Evolutionary conservation across 2,888 invertebrate species (phyloP).

Genomic region (Mallateleia sp.): DNA sequence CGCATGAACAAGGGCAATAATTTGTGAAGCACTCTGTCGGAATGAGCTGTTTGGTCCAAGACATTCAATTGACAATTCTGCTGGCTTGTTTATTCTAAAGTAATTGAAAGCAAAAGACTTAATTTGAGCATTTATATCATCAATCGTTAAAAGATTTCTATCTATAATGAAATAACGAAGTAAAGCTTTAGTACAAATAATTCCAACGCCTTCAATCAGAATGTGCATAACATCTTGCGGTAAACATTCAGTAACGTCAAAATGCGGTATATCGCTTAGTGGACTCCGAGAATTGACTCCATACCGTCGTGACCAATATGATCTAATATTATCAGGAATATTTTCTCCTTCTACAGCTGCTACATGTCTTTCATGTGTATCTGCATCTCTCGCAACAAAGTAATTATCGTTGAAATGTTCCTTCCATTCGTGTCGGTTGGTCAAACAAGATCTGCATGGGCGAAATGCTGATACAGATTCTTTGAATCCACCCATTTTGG

Average conservation of each 20-base stretch:
- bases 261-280: background rate
- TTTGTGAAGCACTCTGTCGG: conserved; percentile 67
- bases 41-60: conserved; percentile 37
- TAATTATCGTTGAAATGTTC: background rate
- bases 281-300: conserved; percentile 9
- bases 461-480: conserved; percentile 73
- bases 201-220: conserved; percentile 10
- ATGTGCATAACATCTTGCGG: conserved; percentile 23
- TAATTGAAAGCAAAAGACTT: conserved; percentile 59
- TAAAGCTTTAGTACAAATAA: background rate
- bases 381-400: background rate
- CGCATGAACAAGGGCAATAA: conserved; percentile 25
- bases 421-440: conserved; percentile 1
- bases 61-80: conserved; percentile 30
- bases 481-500: conserved; percentile 75
- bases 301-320: conserved; percentile 17
- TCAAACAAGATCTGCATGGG: conserved; percentile 69
- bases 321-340: background rate
- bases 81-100: conserved; percentile 70
- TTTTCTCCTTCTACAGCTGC: background rate
- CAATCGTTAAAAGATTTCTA: conserved; percentile 49
- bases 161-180: conserved; percentile 56
- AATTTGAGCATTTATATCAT: conserved; percentile 59
- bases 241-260: background rate
- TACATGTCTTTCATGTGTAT: conserved; percentile 9